phyloP scores from a whole-genome alignment of 2,113 vertebrate species.

The Sinocyclocheilus rhinocerous region DNA sequence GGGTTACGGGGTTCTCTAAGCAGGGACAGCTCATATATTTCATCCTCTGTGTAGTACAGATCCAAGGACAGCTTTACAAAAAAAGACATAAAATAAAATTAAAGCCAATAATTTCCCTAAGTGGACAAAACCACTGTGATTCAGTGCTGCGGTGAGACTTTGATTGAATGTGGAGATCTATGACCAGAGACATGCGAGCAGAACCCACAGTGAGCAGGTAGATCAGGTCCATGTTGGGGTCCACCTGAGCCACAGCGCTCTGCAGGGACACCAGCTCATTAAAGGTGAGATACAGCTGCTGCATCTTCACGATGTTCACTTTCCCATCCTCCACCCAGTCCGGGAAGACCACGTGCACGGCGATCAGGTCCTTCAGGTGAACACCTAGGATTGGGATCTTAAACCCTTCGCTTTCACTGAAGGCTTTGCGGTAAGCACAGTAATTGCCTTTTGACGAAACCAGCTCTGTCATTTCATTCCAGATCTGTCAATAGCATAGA shows the following conservation, averaged over 20 bases:
- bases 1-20: constrained; percentile 93
- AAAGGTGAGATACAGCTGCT: constrained; percentile 93
- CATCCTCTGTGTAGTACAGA: constrained; percentile 96
- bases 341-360: constrained; percentile 92
- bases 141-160: neutral
- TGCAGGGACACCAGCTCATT: constrained; percentile 92
- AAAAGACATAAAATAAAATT: constrained; percentile 47
- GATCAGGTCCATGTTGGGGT: constrained; percentile 97
- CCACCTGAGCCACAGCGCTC: constrained; percentile 85
- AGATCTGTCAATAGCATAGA: constrained; percentile 76
- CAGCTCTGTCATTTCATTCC: constrained; percentile 95
- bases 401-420: constrained; percentile 88
- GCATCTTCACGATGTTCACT: constrained; percentile 96
- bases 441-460: constrained; percentile 97
- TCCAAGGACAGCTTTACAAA: constrained; percentile 88
- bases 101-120: neutral
- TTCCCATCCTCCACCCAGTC: constrained; percentile 88
- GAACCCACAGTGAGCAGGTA: constrained; percentile 90
- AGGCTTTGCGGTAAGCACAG: constrained; percentile 91
- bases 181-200: neutral
- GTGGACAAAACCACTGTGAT: neutral
- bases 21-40: constrained; percentile 95
- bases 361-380: constrained; percentile 96
- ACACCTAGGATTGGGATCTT: constrained; percentile 97
- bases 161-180: neutral